phyloP scores from a whole-genome alignment of 2,888 invertebrate genomes.

The Escarpia spicata region DNA sequence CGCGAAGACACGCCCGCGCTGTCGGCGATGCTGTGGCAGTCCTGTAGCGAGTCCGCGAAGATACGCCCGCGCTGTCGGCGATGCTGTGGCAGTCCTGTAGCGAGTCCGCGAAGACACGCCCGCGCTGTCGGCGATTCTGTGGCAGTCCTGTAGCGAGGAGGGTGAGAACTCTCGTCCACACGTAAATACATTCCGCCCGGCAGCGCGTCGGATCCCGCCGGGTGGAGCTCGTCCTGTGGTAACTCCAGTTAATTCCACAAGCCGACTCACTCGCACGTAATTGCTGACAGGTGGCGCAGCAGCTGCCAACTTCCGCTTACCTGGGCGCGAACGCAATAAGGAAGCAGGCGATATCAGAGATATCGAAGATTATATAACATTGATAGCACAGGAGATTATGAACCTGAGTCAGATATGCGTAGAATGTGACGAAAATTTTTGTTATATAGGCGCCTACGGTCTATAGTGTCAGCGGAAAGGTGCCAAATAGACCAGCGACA shows the following conservation, averaged over 20 bases:
- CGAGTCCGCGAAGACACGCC: neutral
- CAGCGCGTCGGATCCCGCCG: neutral
- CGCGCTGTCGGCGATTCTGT: neutral
- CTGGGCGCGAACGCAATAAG: neutral
- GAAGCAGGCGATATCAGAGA: neutral
- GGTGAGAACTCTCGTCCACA: neutral
- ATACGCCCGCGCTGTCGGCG: neutral
- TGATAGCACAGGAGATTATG: neutral
- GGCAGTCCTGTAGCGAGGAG: neutral
- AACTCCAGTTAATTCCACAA: neutral
- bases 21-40: too few species aligned
- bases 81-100: neutral
- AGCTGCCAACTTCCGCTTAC: neutral
- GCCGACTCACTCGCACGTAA: neutral
- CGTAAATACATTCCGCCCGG: neutral
- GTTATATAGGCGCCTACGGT: too few species aligned
- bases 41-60: too few species aligned
- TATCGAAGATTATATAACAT: neutral
- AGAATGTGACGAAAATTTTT: too few species aligned
- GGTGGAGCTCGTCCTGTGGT: neutral
- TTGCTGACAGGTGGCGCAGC: conserved; percentile 13
- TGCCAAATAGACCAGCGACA: too few species aligned
- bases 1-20: too few species aligned
- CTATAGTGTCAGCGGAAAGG: too few species aligned
- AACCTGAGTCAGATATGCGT: neutral